Base-by-base conservation (phyloP, 2,113 vertebrate genomes). In the Crotalus viridis region DNA sequence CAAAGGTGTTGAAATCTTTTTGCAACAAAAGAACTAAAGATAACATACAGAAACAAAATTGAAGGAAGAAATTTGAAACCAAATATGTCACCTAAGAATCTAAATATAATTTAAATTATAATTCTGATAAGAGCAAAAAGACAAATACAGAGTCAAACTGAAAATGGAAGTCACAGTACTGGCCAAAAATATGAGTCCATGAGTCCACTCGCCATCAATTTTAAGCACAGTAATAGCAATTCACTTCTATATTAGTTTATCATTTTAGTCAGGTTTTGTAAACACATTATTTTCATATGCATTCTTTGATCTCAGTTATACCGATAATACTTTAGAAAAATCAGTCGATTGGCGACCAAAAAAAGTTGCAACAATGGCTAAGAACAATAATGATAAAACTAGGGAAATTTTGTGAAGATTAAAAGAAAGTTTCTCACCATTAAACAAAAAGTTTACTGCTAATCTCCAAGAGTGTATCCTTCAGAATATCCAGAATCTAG, bases 391-490 rank as follows among this genome's bases (percentile, higher is more conserved):
- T 24, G 55, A 85, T 26, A 86, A 93, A 87, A 54, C 21, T 48
- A 59, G 74, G 46, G 24, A 64, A 57, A 89, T 9, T 81, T 54
- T 55, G 51, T 57, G 43, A 55, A 48, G 24, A 91, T n/a, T 13
- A 57, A 54, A 54, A 17, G 19, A 88, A 19, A 88, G 54, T 52
- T 10, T 85, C 64, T 22, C 46, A 86, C 59, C 54, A 81, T n/a
- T 89, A 89, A 64, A 89, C 48, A 61, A 55, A 89, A 93, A 57
- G 46, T 87, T 52, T 88, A 54, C 69, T n/a, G 26, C 59, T 90
- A 52, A 57, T 46, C n/a, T 90, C 59, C 59, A 88, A 81, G 91
- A 90, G 51, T 92, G 90, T n/a, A 39, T 92, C 93, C 88, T 92
- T 43, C 28, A 88, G 39, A 56, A 85, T 10, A 52, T 90, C 7